Evolutionary conservation across 2,888 invertebrate genomes (phyloP).

Genomic region (Folsomia candida): DNA sequence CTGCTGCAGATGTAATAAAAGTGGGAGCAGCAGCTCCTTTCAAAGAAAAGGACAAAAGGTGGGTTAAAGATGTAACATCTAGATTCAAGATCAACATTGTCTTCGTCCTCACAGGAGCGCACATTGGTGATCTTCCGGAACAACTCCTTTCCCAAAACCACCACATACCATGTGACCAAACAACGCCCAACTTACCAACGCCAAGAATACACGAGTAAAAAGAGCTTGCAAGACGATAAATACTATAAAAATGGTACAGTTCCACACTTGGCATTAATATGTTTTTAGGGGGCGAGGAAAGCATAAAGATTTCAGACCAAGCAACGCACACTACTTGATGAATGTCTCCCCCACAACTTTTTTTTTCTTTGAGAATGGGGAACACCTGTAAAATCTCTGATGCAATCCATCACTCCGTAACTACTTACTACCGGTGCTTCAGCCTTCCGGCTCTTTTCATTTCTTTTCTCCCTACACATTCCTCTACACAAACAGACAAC

Average conservation of each 20-base stretch:
- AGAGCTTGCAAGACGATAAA: too few relatives aligned
- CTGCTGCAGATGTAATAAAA: not conserved
- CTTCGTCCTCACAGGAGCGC: not conserved
- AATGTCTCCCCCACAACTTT: too few relatives aligned
- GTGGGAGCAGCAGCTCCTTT: not conserved
- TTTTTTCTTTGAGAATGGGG: too few relatives aligned
- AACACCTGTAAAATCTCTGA: not conserved
- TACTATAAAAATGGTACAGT: too few relatives aligned
- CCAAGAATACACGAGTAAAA: not conserved
- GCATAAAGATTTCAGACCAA: too few relatives aligned
- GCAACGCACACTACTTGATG: too few relatives aligned
- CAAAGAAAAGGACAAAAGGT: not conserved
- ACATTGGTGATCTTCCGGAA: not conserved
- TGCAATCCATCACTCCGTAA: not conserved
- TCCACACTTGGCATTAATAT: too few relatives aligned
- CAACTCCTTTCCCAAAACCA: not conserved
- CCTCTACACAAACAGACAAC: not conserved
- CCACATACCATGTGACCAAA: not conserved
- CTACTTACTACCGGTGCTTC: not conserved
- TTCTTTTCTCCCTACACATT: not conserved
- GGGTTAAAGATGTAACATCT: not conserved
- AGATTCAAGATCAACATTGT: not conserved
- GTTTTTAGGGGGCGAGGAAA: too few relatives aligned
- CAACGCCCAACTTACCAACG: not conserved
- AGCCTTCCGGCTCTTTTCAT: not conserved